Conservation (phyloP, 2,113 vertebrate species). For the Saccopteryx leptura region DNA sequence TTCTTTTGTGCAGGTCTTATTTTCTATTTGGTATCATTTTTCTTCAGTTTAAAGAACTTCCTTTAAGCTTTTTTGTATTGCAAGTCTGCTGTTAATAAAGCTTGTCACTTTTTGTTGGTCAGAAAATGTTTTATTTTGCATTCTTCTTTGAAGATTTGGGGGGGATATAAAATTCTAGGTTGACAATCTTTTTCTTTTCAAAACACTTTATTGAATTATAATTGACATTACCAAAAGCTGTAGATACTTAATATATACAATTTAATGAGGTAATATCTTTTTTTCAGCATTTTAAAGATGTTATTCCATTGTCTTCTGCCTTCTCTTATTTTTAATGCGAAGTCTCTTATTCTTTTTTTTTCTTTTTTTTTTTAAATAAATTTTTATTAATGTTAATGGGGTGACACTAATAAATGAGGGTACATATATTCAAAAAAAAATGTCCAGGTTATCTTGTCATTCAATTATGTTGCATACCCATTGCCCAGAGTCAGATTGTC, state of each 20-base stretch:
- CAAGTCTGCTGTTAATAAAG: background rate
- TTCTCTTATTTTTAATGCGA: background rate
- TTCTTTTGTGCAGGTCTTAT: background rate
- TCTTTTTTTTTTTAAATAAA: too few relatives aligned
- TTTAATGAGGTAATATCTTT: background rate
- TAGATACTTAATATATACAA: background rate
- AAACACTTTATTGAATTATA: background rate
- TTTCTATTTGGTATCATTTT: background rate
- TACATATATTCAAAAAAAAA: too few relatives aligned
- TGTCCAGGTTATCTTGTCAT: too few relatives aligned
- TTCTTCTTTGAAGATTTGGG: background rate
- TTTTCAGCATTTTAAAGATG: background rate
- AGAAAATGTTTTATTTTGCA: background rate
- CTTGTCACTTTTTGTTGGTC: slow-evolving; percentile 17
- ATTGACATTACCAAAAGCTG: background rate
- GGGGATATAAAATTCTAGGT: background rate
- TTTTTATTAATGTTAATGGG: too few relatives aligned
- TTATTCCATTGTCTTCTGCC: background rate
- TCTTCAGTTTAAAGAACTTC: background rate
- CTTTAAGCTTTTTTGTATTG: slow-evolving; percentile 1
- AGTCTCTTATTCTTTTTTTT: background rate
- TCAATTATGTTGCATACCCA: too few relatives aligned
- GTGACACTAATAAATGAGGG: too few relatives aligned
- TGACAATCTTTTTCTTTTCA: slow-evolving; percentile 14
- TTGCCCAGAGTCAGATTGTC: too few relatives aligned